phyloP scores from a whole-genome alignment of 2,797 vertebrate genomes.

The Microctenopoma stevenorrisi region DNA sequence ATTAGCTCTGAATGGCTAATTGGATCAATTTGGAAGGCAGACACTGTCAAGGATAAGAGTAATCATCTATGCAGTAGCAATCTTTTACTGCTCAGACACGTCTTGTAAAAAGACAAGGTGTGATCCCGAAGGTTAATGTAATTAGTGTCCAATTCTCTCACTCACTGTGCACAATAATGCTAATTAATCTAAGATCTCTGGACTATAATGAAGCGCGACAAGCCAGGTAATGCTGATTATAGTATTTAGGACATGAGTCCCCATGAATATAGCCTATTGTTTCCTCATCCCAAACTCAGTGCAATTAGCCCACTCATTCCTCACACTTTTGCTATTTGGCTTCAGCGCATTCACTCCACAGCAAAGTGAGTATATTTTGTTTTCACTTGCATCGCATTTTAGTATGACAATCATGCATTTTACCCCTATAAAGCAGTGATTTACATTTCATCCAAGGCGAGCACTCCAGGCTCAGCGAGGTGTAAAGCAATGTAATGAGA shows the following conservation, averaged over 20 bases:
- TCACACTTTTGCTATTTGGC: slow-evolving; percentile 39
- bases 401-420: slow-evolving; percentile 76
- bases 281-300: slow-evolving; percentile 42
- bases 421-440: slow-evolving; percentile 88
- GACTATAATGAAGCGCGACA: slow-evolving; percentile 76
- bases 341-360: slow-evolving; percentile 50
- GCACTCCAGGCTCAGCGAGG: slow-evolving; percentile 85
- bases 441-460: slow-evolving; percentile 91
- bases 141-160: slow-evolving; percentile 83
- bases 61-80: slow-evolving; percentile 82
- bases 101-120: slow-evolving; percentile 84
- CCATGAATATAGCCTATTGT: slow-evolving; percentile 51
- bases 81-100: slow-evolving; percentile 79
- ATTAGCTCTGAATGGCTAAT: slow-evolving; percentile 85
- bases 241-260: slow-evolving; percentile 66
- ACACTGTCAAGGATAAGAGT: slow-evolving; percentile 84
- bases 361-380: slow-evolving; percentile 65
- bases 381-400: slow-evolving; percentile 67
- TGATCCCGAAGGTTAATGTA: slow-evolving; percentile 83
- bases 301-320: slow-evolving; percentile 60
- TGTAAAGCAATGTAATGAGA: slow-evolving; percentile 93
- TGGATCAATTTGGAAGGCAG: slow-evolving; percentile 85
- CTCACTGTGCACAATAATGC: slow-evolving; percentile 77
- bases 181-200: slow-evolving; percentile 83
- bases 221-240: slow-evolving; percentile 79